Evolutionary conservation across 1,140 invertebrate genomes (phyloP), one percentile per base, ranked within the genome.

Genomic region (Drosophila repleta): DNA sequence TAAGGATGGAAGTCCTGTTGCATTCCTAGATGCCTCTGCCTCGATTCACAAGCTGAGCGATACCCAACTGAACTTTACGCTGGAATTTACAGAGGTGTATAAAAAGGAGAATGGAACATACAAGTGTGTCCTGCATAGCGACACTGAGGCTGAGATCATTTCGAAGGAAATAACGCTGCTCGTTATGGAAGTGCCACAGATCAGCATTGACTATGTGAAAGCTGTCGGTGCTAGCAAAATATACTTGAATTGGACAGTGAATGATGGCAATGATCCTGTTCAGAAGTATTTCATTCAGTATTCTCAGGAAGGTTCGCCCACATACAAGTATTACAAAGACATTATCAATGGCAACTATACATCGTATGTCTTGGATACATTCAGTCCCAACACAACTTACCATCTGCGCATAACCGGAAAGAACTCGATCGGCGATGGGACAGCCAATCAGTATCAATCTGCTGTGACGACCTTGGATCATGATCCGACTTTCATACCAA

Each of bases 161-260:
- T 74, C 57, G 10, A 85, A 79, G 17, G 79, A 90, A 53, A 80
- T 91, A n/a, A 75, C 73, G 11, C 89, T 96, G 1, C 93, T 95
- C 61, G 94, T 96, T 1, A 93, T 94, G 77, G 95, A 96, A 74
- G 93, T 93, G 70, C 96, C 96, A 3, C 93, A 94, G 83, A 93
- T 97, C 0, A 93, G 92, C 53, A 94, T 97, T 62, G 95, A 96
- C 82, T 94, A 94, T 56, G 94, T 96, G 1, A 96, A 96, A 90
- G 94, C 95, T 0, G 95, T 97, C 5, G 96, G 95, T 21, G 94
- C 94, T 11, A 93, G 93, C 11, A 94, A 95, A 90, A 94, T 97
- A 48, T 97, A 94, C 89, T 79, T 97, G 0, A 97, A 97, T 90
- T 97, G 96, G 96, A 97, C 96, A 0, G 92, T 96, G 0, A 94